Conservation (phyloP, 1,140 invertebrate species). For the Lethrus apterus region DNA sequence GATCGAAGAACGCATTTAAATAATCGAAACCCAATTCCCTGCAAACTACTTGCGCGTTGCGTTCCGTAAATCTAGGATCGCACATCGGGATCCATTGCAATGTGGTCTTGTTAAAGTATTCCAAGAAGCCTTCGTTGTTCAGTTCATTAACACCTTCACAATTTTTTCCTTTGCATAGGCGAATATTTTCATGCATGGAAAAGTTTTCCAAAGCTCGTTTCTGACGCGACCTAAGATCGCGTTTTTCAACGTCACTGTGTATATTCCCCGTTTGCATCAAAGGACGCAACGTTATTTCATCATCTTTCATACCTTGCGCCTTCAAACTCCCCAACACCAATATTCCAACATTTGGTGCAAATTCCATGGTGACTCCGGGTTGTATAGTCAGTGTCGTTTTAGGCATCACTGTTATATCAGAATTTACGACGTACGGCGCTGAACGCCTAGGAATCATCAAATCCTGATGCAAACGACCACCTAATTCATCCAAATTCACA, state of each 20-base stretch:
- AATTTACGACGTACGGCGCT: slow-evolving; percentile 74
- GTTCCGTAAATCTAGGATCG: slow-evolving; percentile 87
- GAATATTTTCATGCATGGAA: slow-evolving; percentile 46
- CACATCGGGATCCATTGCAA: slow-evolving; percentile 96
- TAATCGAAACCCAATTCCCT: slow-evolving; percentile 85
- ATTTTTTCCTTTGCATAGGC: slow-evolving; percentile 69
- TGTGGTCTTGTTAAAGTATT: slow-evolving; percentile 92
- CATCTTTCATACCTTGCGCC: slow-evolving; percentile 69
- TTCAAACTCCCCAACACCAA: slow-evolving; percentile 88
- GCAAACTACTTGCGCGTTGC: slow-evolving; percentile 93
- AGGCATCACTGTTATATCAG: slow-evolving; percentile 96
- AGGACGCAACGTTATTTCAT: slow-evolving; percentile 81
- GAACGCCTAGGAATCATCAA: slow-evolving; percentile 59
- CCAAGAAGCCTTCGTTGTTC: slow-evolving; percentile 75
- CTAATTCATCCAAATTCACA: slow-evolving; percentile 62
- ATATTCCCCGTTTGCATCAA: slow-evolving; percentile 40
- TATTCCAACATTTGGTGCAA: slow-evolving; percentile 94
- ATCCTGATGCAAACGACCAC: slow-evolving; percentile 74
- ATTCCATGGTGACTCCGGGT: slow-evolving; percentile 87
- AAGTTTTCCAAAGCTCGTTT: slow-evolving; percentile 47
- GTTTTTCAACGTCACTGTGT: slow-evolving; percentile 42
- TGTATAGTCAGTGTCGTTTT: slow-evolving; percentile 76
- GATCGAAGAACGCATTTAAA: slow-evolving; percentile 78
- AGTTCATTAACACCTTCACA: slow-evolving; percentile 50
- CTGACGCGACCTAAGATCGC: slow-evolving; percentile 38